Base-by-base conservation (phyloP, 2,888 invertebrate genomes). In the Agonopterix arenella region DNA sequence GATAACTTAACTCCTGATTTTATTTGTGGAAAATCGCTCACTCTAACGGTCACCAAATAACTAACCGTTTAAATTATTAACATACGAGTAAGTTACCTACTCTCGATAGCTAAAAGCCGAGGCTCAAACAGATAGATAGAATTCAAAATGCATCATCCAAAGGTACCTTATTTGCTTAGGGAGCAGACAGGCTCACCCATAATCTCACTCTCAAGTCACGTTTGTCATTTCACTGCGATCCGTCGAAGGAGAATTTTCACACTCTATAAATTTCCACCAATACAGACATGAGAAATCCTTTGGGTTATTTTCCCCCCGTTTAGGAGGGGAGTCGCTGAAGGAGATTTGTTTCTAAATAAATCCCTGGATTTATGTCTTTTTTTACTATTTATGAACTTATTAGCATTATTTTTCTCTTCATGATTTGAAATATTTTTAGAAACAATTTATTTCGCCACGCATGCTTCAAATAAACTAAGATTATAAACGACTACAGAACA, bases 251-350 rank as follows among this genome's bases (percentile, higher is more conserved):
- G 73, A 76, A 73, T 79, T 80, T 82, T 81, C 80, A 80, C 84
- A 83, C 75, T 82, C 80, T 80, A 83, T 81, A 82, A 80, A 84
- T 82, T 80, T 69, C 66, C 70, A 60, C 69, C 72, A 67, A 73
- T 70, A 70, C 68, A 58, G 63, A 64, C 64, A 70, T 70, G 68
- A 73, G 70, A 73, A 73, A 80, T 73, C 73, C 74, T 52, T 52
- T 46, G 58, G 68, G 67, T 62, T 78, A 70, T 61, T 28, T 28
- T 63, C 58, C 63, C 43, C 56, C 61, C 59, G 64, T 68, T 64
- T 52, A 55, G 53, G 51, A 59, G 55, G 66, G 60, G 66, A 67
- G 55, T 18, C 52, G 44, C 55, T 57, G 63, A 62, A 65, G 61
- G 53, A 59, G 61, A 66, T 62, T 59, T 54, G 49, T 51, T 28